A percentile compares a stretch with the other conserved stretches of the same genome.
Evolutionary conservation across 2,888 invertebrate species (phyloP).

Genomic region (Slavum lentiscoides): DNA sequence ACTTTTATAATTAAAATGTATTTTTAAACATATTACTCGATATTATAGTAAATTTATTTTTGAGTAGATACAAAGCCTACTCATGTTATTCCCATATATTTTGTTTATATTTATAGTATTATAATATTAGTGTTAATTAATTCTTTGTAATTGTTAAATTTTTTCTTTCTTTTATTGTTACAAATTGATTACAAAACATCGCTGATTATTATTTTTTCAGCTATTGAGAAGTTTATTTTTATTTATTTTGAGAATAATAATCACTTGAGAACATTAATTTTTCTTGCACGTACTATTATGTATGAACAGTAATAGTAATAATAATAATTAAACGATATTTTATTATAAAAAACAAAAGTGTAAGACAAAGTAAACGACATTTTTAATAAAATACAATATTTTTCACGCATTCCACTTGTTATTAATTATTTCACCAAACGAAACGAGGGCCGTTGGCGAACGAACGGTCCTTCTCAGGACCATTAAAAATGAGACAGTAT

Average conservation of each 20-base stretch:
- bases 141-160: slow-evolving; percentile 17
- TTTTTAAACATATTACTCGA: slow-evolving; percentile 10
- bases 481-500: no score
- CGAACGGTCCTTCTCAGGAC: no score
- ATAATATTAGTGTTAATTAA: background rate
- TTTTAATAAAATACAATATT: no score
- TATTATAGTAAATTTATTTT: slow-evolving; percentile 11
- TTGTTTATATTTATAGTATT: slow-evolving; percentile 20
- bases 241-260: background rate
- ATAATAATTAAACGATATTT: no score
- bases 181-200: background rate
- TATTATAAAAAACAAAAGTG: no score
- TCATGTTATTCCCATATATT: slow-evolving; percentile 22
- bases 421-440: no score
- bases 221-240: background rate
- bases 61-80: background rate
- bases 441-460: no score
- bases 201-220: background rate
- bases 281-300: no score
- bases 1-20: background rate
- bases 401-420: no score
- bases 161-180: slow-evolving; percentile 24
- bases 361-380: no score
- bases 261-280: background rate
- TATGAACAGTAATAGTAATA: no score